Percentiles rank a stretch among this genome's conserved stretches.
Conservation (phyloP, 23 tunicate species). For the Halocynthia roretzi region DNA sequence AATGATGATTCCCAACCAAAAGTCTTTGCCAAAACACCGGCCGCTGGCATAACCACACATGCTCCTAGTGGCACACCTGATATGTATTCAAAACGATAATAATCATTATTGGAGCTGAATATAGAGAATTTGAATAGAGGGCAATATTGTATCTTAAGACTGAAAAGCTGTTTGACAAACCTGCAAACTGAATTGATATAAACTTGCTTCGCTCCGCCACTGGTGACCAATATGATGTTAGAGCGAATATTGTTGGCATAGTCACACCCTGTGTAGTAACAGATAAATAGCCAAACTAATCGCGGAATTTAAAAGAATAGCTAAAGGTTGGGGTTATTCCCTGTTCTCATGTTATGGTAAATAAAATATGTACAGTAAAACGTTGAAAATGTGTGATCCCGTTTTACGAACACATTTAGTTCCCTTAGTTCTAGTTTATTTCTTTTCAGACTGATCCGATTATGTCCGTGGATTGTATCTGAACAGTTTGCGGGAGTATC, state of each 20-base stretch:
- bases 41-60: slow-evolving; percentile 3
- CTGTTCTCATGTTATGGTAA: background rate
- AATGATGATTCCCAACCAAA: slow-evolving; percentile 4
- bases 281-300: background rate
- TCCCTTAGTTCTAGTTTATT: too few species aligned
- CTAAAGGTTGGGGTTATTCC: background rate
- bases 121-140: background rate
- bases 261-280: slow-evolving; percentile 8
- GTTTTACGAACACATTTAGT: too few species aligned
- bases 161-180: background rate
- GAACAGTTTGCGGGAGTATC: too few species aligned
- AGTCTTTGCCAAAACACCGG: background rate
- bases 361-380: too few species aligned
- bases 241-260: background rate
- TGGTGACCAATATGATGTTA: background rate
- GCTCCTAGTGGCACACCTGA: background rate
- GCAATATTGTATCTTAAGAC: background rate
- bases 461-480: too few species aligned
- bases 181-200: slow-evolving; percentile 8
- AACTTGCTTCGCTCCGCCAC: slow-evolving; percentile 6
- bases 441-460: too few species aligned
- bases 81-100: background rate
- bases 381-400: too few species aligned
- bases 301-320: background rate
- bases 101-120: too few species aligned